Base-by-base conservation (phyloP, 1,140 invertebrate genomes). In the Drosophila kanapiae region DNA sequence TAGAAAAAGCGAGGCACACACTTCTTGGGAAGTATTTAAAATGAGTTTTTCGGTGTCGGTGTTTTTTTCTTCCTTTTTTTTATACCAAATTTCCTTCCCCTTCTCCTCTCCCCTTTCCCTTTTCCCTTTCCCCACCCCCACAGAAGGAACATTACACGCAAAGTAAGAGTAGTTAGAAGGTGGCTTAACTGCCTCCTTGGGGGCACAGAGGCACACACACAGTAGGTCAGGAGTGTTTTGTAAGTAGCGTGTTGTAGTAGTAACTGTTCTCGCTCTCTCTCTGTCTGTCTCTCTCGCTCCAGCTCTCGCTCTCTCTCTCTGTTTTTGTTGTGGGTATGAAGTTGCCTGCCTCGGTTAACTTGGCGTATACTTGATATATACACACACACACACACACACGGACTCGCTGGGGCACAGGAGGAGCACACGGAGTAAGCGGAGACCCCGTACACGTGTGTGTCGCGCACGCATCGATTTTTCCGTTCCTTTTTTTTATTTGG, bases 391-490 rank as follows among this genome's bases (percentile, higher is more conserved):
- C 18, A 38, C 43, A 67, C 29, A 31, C 48, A 31, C n/a, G 16
- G 27, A 23, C 23, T 2, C 23, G 23, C 23, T 23, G 13, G 38
- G 37, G 14, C 18, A 54, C 45, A 62, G 35, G 42, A 35, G 35
- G 18, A 38, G 51, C 35, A 56, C 53, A 56, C 53, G 53, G 53
- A 56, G 53, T 54, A 54, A 56, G 27, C 53, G 53, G 53, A 54
- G 37, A 61, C 61, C 57, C 60, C 63, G 40, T 75, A 60, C 63
- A 64, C 74, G 70, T 79, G 74, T 81, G 77, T 75, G 64, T 75
- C 35, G 78, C 84, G 80, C 84, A 87, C 84, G 84, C 84, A 87
- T 87, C 84, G 84, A 87, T 87, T 87, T 87, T 87, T 87, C 85
- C 77, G 80, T 56, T 56, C 13, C 53, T 14, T 54, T 54, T 38